phyloP scores from a whole-genome alignment of 2,888 invertebrate genomes.

The Drosophila paranaensis region DNA sequence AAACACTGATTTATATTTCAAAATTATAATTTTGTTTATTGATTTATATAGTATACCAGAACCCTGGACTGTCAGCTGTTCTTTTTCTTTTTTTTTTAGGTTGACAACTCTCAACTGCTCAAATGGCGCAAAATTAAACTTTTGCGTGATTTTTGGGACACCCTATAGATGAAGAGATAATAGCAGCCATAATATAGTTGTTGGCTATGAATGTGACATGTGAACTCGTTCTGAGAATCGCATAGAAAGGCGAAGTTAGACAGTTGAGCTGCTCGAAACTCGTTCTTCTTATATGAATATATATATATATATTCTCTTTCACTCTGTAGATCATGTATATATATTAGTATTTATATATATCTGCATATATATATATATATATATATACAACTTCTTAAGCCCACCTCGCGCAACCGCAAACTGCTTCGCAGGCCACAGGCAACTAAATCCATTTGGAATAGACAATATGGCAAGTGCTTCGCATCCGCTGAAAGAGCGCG shows the following conservation, averaged over 20 bases:
- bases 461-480: conserved; percentile 51
- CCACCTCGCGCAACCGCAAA: conserved; percentile 37
- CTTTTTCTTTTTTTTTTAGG: no score
- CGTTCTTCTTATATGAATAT: background rate
- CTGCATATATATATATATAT: background rate
- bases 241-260: background rate
- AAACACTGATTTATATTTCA: no score
- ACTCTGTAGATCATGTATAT: background rate
- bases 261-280: background rate
- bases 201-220: background rate
- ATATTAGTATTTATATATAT: no score
- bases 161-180: no score
- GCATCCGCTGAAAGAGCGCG: conserved; percentile 24
- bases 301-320: background rate
- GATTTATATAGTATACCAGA: no score
- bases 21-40: no score
- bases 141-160: no score
- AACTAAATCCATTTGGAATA: conserved; percentile 47
- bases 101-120: no score
- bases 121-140: no score
- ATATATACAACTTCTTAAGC: background rate
- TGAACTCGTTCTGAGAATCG: background rate
- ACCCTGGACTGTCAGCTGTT: no score
- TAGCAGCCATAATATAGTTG: background rate
- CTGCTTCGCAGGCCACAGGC: conserved; percentile 25